Base-by-base conservation (phyloP, 2,113 vertebrate species). In the Ceyx margarethae region DNA sequence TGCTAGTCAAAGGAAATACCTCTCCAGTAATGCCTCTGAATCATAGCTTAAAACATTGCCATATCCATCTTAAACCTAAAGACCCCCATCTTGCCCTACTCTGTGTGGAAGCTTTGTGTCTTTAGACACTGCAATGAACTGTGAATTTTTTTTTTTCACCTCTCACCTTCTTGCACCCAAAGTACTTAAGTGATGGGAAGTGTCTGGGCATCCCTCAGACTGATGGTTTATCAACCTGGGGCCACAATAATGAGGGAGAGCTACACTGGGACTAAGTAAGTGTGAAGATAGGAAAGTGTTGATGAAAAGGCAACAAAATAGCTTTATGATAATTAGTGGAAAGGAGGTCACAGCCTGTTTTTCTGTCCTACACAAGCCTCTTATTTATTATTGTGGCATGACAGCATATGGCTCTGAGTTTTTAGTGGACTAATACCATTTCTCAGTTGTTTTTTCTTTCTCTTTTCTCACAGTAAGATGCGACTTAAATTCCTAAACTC, bases 381-480 rank as follows among this genome's bases (percentile, higher is more conserved):
- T 79, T 67, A 46, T 72, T 95, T 91, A 85, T 95, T 94, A 74
- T 78, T 93, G 86, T 74, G 65, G 69, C 48, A 85, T 73, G 54
- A 50, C 61, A 89, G 79, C 53, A 87, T 94, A 92, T 86, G 83
- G 77, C 82, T 85, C 75, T 71, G 45, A 79, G 76, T 67, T 93
- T 93, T 89, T 83, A 89, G 81, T 93, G 72, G 72, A 94, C 85
- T 64, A 87, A 54, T 74, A 95, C 43, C 15, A 72, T 89, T 91
- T 89, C 60, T 89, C 85, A 69, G 77, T 95, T 94, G 60, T 87
- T 94, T 90, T 91, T 94, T 53, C 81, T 93, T 95, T 94, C 76
- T 94, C 79, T 91, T 96, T 94, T 96, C 83, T 96, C 92, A 90
- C 82, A 94, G 90, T 94, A 80, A 90, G 78, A 96, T 85, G 65